Evolutionary conservation across 2,797 vertebrate species (phyloP), one percentile per base, ranked within the genome.

Genomic region (Pipistrellus nathusii): DNA sequence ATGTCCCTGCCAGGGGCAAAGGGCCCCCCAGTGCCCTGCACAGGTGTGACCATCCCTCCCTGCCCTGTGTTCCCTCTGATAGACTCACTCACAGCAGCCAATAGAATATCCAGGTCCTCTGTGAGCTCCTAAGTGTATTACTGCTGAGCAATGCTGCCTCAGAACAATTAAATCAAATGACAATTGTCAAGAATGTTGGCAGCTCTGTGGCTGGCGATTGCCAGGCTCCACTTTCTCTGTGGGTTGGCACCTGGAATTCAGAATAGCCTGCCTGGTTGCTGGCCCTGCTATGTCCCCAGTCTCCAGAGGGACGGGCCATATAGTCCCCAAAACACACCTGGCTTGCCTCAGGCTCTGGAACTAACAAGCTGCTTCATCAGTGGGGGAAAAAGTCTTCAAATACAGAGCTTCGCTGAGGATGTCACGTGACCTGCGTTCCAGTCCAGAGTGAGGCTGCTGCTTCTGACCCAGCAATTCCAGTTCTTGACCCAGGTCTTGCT

Each of bases 91-190:
- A 27, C 66, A 71, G 68, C 18, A 6, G 68, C 59, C 32, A 84
- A 46, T 18, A 38, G 72, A 85, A 82, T 51, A 53, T 44, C 62
- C 10, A 38, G 55, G 88, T 80, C 94, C 90, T 75, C 82, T 38
- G 27, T 1, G 23, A 44, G 57, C 41, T 91, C 91, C 78, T 76
- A 64, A 80, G 87, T 35, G 68, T 83, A 44, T 91, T 85, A 75
- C 81, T 90, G 85, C 88, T 64, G 87, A 95, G 89, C 64, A 44
- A 27, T 21, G 69, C 73, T 64, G 53, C 46, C 87, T 85, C 87
- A 23, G 84, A 95, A 95, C 86, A 94, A 94, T 95, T 91, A 95
- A 84, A 93, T 91, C 86, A 95, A 82, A 85, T 78, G 66, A 72
- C 90, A 83, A 0, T 93, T 93, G 93, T 95, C 94, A 85, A 75